phyloP scores from a whole-genome alignment of 1,140 invertebrate genomes.

The Hermetia illucens region DNA sequence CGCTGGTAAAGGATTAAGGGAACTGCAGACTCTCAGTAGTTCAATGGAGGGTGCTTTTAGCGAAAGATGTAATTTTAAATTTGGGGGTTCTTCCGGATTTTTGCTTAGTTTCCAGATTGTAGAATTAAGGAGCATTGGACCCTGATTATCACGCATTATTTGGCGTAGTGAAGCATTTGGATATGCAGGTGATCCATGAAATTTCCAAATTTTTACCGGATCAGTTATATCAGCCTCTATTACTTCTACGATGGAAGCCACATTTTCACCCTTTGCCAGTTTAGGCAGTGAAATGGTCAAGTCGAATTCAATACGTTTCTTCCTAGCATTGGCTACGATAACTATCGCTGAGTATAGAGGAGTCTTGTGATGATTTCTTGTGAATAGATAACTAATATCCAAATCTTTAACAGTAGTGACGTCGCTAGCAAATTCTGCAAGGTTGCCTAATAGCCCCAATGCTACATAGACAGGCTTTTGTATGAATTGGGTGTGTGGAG shows the following conservation, averaged over 20 bases:
- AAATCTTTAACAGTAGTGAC: conserved; percentile 20
- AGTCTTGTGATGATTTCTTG: conserved; percentile 22
- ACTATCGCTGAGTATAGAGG: conserved; percentile 18
- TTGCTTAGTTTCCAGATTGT: conserved; percentile 15
- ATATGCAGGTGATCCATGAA: conserved; percentile 15
- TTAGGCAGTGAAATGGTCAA: conserved; percentile 8
- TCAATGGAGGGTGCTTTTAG: conserved; percentile 17
- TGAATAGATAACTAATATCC: conserved; percentile 13
- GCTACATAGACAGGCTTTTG: conserved; percentile 34
- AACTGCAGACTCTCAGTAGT: conserved; percentile 19
- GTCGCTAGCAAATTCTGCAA: conserved; percentile 22
- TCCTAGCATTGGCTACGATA: conserved; percentile 11
- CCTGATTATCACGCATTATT: conserved; percentile 18
- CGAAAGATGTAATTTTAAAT: conserved; percentile 1
- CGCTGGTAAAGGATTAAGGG: conserved; percentile 14
- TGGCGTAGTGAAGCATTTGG: conserved; percentile 19
- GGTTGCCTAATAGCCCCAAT: conserved; percentile 31
- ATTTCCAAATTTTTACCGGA: conserved; percentile 19
- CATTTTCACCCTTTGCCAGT: conserved; percentile 17
- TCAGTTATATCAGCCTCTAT: conserved; percentile 25
- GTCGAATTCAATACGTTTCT: conserved; percentile 7
- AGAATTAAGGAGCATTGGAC: conserved; percentile 11
- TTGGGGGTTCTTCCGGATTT: conserved; percentile 1
- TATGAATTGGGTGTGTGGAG: conserved; percentile 33
- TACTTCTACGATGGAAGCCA: conserved; percentile 26